Evolutionary conservation across 2,113 vertebrate genomes (phyloP), one percentile per base, ranked within the genome.

Genomic region (Brachyhypopomus gauderio): DNA sequence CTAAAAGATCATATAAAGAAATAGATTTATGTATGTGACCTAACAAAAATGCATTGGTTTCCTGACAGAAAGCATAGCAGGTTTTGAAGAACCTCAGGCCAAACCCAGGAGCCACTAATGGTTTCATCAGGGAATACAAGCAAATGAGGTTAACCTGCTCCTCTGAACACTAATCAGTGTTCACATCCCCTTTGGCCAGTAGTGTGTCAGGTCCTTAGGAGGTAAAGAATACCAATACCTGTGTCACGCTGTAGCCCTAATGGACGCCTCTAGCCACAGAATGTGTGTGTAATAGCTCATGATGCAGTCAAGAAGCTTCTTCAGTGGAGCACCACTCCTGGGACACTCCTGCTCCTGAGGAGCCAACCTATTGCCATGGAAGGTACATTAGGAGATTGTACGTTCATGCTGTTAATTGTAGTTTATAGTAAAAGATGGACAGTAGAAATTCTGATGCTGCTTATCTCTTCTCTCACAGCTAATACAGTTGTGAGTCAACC

Each of bases 91-190:
- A 92, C 56, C 84, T 92, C 7, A 82, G 41, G 58, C 62, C 78
- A 45, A 66, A 67, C 5, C 79, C 88, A 34, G 88, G 88, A 14
- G 85, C 85, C 3, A 75, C 70, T 23, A 93, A 93, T 82, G 25
- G 64, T 52, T 92, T 89, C 60, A 89, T 94, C 62, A 84, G 89
- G 75, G 75, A 92, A 75, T 93, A 94, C 84, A 92, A 90, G 66
- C 72, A 87, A 70, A 38, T 90, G 48, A 86, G 88, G 55, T 89
- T 87, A 69, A 86, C 85, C 52, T 93, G 92, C 72, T 75, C 76
- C 14, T 3, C 86, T 7, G 85, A 87, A 52, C 69, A 64, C 69
- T 12, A 38, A 20, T 22, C 56, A 30, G 41, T 45, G n/a, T n/a
- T 36, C 55, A 45, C 23, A 6, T 11, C 22, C 25, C 12, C 23